Percentiles rank a stretch among this genome's conserved stretches.
phyloP scores from a whole-genome alignment of 2,113 vertebrate species.

The Phasianus colchicus region DNA sequence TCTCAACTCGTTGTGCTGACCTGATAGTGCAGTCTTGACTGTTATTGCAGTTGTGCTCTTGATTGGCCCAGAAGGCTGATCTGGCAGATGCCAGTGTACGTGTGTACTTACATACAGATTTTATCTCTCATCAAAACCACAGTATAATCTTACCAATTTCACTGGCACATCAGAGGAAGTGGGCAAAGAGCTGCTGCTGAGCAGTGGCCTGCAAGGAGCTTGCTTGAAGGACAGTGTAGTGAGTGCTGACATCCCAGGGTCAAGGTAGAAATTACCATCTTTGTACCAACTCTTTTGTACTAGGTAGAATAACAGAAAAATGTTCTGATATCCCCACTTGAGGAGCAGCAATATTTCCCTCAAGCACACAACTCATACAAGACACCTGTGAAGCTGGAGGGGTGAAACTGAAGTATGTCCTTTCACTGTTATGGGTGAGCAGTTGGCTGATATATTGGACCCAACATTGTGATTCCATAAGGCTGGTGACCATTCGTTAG shows the following conservation, averaged over 20 bases:
- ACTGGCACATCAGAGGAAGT: background rate
- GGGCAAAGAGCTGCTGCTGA: background rate
- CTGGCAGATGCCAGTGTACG: background rate
- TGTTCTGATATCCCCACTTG: background rate
- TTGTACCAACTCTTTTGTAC: background rate
- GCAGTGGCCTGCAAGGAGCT: background rate
- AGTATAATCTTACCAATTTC: background rate
- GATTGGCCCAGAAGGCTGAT: constrained; percentile 7
- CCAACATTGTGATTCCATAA: too few species aligned
- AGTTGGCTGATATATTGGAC: too few species aligned
- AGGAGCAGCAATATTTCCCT: background rate
- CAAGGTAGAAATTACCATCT: background rate
- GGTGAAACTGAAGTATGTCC: background rate
- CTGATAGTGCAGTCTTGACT: background rate
- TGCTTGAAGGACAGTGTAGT: background rate
- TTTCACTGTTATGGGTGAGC: too few species aligned
- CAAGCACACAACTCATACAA: background rate
- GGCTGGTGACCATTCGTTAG: too few species aligned
- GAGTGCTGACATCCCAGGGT: background rate
- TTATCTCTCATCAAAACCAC: background rate
- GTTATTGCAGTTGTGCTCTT: background rate
- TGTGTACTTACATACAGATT: background rate
- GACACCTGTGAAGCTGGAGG: background rate
- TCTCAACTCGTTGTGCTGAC: background rate
- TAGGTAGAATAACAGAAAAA: background rate